phyloP scores from a whole-genome alignment of 92 coral and sea anemone genomes.

The Montipora capitata region DNA sequence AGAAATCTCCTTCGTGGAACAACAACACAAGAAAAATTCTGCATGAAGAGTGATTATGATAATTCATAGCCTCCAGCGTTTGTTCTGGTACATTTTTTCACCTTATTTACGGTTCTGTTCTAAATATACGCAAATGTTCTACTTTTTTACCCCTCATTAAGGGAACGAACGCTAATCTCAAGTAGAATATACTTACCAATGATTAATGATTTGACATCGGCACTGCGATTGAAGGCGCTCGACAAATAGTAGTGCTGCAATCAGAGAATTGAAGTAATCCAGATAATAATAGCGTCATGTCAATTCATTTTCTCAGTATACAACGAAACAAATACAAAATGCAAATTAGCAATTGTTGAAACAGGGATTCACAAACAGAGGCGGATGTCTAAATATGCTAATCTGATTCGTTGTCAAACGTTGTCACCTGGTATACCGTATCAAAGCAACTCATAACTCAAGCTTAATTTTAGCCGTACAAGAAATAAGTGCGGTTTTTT shows the following conservation, averaged over 20 bases:
- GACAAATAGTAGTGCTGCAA: not conserved
- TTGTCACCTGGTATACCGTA: slow-evolving; percentile 7
- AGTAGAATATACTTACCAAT: slow-evolving; percentile 28
- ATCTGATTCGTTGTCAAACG: slow-evolving; percentile 39
- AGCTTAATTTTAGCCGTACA: not conserved
- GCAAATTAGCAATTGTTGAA: slow-evolving; percentile 41
- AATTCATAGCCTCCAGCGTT: slow-evolving; percentile 26
- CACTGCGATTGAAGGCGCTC: not conserved
- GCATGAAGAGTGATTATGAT: slow-evolving; percentile 10
- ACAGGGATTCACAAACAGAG: not conserved
- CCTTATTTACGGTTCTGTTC: not conserved
- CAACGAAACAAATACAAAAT: slow-evolving; percentile 35
- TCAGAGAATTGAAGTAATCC: slow-evolving; percentile 1
- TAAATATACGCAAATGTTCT: not conserved
- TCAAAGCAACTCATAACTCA: slow-evolving; percentile 15
- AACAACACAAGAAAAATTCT: not conserved
- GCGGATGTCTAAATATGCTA: slow-evolving; percentile 50
- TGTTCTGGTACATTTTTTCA: not conserved
- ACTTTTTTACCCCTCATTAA: not conserved
- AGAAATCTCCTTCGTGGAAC: slow-evolving; percentile 3
- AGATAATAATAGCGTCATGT: slow-evolving; percentile 12
- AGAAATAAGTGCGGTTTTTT: too few species aligned
- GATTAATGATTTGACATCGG: slow-evolving; percentile 7
- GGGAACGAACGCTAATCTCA: not conserved
- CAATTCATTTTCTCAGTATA: slow-evolving; percentile 29